phyloP scores from a whole-genome alignment of 2,888 invertebrate genomes.

The Nebria brevicollis region DNA sequence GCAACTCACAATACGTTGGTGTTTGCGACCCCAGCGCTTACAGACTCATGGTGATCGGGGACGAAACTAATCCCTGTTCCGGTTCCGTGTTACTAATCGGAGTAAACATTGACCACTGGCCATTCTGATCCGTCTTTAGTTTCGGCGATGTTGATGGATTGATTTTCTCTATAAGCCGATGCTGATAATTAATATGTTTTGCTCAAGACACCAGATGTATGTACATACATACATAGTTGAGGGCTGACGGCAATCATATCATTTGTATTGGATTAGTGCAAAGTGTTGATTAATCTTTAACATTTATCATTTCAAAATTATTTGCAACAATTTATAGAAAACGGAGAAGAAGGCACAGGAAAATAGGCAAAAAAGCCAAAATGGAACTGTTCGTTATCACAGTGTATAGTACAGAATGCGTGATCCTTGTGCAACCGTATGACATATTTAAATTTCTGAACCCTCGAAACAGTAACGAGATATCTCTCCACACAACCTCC shows the following conservation, averaged over 20 bases:
- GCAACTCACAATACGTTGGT: background rate
- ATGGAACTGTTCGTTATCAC: background rate
- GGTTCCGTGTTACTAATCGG: slow-evolving; percentile 39
- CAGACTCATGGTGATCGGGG: background rate
- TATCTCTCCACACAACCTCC: slow-evolving; percentile 13
- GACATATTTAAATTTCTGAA: slow-evolving; percentile 21
- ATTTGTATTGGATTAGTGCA: background rate
- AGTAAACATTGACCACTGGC: slow-evolving; percentile 36
- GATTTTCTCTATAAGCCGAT: background rate
- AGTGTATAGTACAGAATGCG: slow-evolving; percentile 3
- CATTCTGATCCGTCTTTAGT: background rate
- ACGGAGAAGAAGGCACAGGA: background rate
- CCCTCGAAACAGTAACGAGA: slow-evolving; percentile 22
- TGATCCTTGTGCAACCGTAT: slow-evolving; percentile 8
- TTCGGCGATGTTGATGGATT: slow-evolving; percentile 14
- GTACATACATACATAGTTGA: background rate
- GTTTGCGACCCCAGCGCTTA: background rate
- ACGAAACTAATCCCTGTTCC: background rate
- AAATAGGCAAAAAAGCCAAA: slow-evolving; percentile 1
- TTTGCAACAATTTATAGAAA: background rate
- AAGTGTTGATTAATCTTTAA: background rate
- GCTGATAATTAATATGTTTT: slow-evolving; percentile 9
- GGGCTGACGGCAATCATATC: background rate
- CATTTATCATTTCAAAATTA: too few relatives aligned
- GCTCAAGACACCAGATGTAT: slow-evolving; percentile 9